A percentile compares a stretch with the other conserved stretches of the same genome.
These are phyloP conservation scores for Lagothrix lagotricha DNA, from an alignment of 2,797 vertebrate genomes.

Conservation along the genomic window DNA sequence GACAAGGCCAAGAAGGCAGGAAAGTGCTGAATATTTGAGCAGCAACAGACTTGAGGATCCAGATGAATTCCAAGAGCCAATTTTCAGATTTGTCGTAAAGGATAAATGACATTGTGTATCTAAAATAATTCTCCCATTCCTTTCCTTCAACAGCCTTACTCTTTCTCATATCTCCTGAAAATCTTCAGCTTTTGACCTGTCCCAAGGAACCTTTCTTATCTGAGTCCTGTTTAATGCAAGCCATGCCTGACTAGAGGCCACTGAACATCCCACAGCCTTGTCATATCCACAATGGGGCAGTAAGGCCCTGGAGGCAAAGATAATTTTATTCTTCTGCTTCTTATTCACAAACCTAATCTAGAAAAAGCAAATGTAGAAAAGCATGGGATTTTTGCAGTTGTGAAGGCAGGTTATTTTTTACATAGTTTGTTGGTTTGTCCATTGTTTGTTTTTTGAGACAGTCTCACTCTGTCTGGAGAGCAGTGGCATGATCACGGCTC, in stretches of 20 bases:
- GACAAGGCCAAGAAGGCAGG: neutral
- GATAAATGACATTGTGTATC: neutral
- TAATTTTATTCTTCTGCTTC: neutral
- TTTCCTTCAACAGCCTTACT: too few species aligned
- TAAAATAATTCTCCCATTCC: neutral
- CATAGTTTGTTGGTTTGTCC: neutral
- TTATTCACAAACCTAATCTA: neutral
- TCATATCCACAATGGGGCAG: too few species aligned
- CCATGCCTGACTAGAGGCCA: neutral
- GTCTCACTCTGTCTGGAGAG: neutral
- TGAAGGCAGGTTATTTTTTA: neutral
- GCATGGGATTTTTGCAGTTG: neutral
- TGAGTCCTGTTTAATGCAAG: neutral
- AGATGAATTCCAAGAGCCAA: neutral
- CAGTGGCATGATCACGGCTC: neutral
- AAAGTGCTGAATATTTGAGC: neutral
- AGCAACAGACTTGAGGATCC: neutral
- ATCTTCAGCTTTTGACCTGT: neutral
- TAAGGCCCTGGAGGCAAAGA: neutral
- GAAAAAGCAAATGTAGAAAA: neutral
- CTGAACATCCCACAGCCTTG: accelerated
- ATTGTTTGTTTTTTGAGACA: neutral
- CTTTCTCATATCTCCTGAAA: neutral
- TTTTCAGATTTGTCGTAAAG: neutral
- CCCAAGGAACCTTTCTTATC: neutral